Percentiles rank a stretch among this genome's conserved stretches.
phyloP scores from a whole-genome alignment of 2,113 vertebrate species.

The Notarius quadriscutis region DNA sequence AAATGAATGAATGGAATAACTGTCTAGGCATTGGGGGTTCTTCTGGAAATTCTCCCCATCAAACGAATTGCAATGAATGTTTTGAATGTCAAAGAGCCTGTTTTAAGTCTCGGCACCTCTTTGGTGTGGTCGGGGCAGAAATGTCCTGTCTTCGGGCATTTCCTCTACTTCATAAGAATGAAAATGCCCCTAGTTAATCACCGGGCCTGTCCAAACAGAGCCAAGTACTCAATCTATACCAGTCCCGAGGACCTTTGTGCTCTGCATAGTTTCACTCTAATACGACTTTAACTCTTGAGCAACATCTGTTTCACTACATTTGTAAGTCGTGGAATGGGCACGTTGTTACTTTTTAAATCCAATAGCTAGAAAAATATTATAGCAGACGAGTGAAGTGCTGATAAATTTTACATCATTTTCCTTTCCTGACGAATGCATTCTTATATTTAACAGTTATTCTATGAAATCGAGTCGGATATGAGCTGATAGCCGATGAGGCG shows the following conservation, averaged over 20 bases:
- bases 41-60: slow-evolving; percentile 33
- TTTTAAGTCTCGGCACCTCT: slow-evolving; percentile 45
- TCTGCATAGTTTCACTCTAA: not conserved
- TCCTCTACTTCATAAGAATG: slow-evolving; percentile 59
- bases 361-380: not conserved
- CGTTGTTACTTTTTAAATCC: too few relatives aligned
- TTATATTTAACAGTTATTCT: not conserved
- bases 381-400: not conserved
- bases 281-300: not conserved
- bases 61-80: slow-evolving; percentile 20
- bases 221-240: not conserved
- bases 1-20: not conserved
- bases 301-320: not conserved
- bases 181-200: slow-evolving; percentile 58
- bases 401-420: not conserved
- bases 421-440: not conserved
- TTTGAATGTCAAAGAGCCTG: slow-evolving; percentile 32
- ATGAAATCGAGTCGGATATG: too few relatives aligned
- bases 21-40: not conserved
- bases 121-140: slow-evolving; percentile 60
- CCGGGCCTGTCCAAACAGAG: slow-evolving; percentile 63
- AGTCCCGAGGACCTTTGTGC: not conserved
- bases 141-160: slow-evolving; percentile 65
- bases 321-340: not conserved
- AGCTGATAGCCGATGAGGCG: too few relatives aligned